A percentile compares a stretch with the other conserved stretches of the same genome.
These are phyloP conservation scores for Eledona agricola DNA, from an alignment of 2,888 invertebrate species.

Conservation along the genomic window DNA sequence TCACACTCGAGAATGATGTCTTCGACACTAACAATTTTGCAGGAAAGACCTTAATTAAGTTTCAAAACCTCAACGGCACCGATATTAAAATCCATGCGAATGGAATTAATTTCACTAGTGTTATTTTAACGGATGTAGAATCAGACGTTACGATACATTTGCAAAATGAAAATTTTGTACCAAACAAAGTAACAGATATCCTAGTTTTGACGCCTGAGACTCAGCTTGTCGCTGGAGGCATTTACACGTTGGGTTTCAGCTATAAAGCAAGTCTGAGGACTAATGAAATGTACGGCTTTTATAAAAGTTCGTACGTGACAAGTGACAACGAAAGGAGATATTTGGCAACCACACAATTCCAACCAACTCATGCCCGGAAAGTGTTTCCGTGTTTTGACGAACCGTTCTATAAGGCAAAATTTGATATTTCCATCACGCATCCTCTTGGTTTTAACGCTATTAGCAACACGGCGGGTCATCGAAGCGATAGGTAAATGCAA, in stretches of 20 bases:
- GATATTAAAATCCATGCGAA: constrained; percentile 25
- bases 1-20: constrained; percentile 6
- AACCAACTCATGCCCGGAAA: constrained; percentile 72
- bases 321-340: constrained; percentile 47
- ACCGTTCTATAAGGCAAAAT: constrained; percentile 61
- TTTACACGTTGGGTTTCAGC: constrained; percentile 33
- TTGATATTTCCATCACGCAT: constrained; percentile 61
- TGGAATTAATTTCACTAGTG: background rate
- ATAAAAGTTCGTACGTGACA: constrained; percentile 62
- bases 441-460: constrained; percentile 46
- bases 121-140: background rate
- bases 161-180: background rate
- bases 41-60: background rate
- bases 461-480: constrained; percentile 37
- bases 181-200: constrained; percentile 38
- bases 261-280: constrained; percentile 54
- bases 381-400: constrained; percentile 85
- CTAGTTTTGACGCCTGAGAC: constrained; percentile 29
- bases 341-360: constrained; percentile 74
- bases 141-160: background rate
- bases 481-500: background rate
- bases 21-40: constrained; percentile 4
- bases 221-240: constrained; percentile 14
- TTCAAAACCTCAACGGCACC: background rate
- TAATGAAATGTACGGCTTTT: constrained; percentile 63